These are phyloP conservation scores for Pachypanchax playfairii DNA, from an alignment of 2,113 vertebrate species.

Conservation along the genomic window DNA sequence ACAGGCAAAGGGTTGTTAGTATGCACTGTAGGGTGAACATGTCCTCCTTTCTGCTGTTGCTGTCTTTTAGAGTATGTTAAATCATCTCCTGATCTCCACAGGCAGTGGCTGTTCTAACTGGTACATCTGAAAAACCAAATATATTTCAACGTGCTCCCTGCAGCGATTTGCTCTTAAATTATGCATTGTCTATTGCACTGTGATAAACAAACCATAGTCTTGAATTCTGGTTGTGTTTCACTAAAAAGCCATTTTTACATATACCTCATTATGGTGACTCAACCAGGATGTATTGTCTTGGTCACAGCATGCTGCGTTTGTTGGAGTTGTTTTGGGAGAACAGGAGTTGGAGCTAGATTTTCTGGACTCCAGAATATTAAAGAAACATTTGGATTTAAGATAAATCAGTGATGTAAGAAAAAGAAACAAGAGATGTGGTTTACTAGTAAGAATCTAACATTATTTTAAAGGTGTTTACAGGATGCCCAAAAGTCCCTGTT, in stretches of 20 bases:
- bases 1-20: slow-evolving; percentile 52
- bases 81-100: slow-evolving; percentile 6
- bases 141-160: neutral
- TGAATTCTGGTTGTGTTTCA: neutral
- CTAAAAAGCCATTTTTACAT: slow-evolving; percentile 1
- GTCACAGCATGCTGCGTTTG: neutral
- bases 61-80: slow-evolving; percentile 23
- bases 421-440: neutral
- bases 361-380: neutral
- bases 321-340: neutral
- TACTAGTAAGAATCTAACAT: neutral
- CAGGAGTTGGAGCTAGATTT: neutral
- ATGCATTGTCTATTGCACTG: slow-evolving; percentile 14
- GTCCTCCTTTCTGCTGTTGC: slow-evolving; percentile 6
- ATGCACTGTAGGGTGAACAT: slow-evolving; percentile 45
- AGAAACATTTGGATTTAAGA: neutral
- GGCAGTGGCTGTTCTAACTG: neutral
- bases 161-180: slow-evolving; percentile 21
- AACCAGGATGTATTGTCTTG: slow-evolving; percentile 15
- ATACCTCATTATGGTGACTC: slow-evolving; percentile 12
- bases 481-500: slow-evolving; percentile 32
- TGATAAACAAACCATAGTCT: slow-evolving; percentile 11
- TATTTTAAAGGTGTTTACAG: slow-evolving; percentile 18
- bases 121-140: slow-evolving; percentile 2
- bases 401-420: neutral